Conservation (phyloP, 1,140 invertebrate species). For the Bilobella aurantiaca region DNA sequence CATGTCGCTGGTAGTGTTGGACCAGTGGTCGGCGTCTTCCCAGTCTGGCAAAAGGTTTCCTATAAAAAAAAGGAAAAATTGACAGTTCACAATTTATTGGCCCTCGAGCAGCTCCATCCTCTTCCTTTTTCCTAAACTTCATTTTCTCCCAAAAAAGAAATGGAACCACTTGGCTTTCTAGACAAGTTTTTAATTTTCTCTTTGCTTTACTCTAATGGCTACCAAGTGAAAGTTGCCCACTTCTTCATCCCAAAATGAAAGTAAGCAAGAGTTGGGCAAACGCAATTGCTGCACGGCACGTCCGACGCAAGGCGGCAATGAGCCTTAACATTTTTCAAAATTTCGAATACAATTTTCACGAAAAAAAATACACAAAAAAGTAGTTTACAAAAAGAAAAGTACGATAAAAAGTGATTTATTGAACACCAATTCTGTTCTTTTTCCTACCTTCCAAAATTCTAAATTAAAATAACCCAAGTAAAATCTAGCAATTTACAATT, state of each 20-base stretch:
- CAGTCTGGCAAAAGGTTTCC: neutral
- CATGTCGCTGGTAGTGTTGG: no score
- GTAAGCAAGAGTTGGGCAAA: no score
- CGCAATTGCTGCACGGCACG: no score
- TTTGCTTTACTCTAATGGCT: neutral
- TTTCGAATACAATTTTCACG: no score
- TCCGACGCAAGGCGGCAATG: no score
- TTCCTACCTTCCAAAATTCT: no score
- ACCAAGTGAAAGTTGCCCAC: neutral
- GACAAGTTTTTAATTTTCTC: constrained; percentile 14
- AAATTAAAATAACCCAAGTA: no score
- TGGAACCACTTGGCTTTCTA: constrained; percentile 13
- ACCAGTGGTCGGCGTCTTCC: neutral
- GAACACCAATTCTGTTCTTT: no score
- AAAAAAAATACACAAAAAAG: neutral
- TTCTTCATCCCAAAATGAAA: neutral
- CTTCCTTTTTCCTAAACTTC: constrained; percentile 10
- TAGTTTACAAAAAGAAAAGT: neutral
- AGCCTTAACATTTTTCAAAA: no score
- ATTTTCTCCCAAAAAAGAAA: no score
- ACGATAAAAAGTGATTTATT: neutral
- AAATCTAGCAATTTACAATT: no score
- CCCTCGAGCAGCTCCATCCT: constrained; percentile 2
- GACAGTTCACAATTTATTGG: constrained; percentile 31
- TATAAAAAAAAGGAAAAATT: constrained; percentile 18